Conservation (phyloP, 2,888 invertebrate genomes). For the Alviniconcha strummeri region DNA sequence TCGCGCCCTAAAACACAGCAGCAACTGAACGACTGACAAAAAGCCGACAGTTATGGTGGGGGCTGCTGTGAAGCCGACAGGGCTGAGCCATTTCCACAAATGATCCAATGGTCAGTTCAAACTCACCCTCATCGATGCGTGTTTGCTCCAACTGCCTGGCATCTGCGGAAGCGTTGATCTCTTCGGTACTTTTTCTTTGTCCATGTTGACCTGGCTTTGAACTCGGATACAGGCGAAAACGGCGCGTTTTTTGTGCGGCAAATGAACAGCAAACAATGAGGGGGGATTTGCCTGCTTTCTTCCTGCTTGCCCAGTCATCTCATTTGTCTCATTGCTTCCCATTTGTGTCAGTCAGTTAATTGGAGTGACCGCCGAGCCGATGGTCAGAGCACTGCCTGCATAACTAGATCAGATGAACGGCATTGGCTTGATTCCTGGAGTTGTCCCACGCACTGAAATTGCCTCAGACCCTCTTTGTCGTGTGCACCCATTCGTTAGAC, state of each 20-base stretch:
- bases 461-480: too few relatives aligned
- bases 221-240: neutral
- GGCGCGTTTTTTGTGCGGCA: neutral
- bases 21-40: neutral
- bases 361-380: neutral
- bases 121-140: neutral
- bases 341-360: neutral
- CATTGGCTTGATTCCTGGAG: too few relatives aligned
- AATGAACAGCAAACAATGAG: constrained; percentile 14
- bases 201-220: neutral
- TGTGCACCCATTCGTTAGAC: too few relatives aligned
- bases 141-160: neutral
- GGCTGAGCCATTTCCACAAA: neutral
- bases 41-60: neutral
- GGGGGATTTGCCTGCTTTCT: neutral
- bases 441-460: too few relatives aligned
- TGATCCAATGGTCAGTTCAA: too few relatives aligned
- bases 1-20: too few relatives aligned
- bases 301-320: neutral
- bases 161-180: neutral
- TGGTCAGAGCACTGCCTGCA: neutral
- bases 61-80: neutral
- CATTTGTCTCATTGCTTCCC: constrained; percentile 6
- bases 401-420: neutral
- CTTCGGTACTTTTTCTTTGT: neutral